phyloP scores from a whole-genome alignment of 2,888 invertebrate genomes.

The Thereva nobilitata region DNA sequence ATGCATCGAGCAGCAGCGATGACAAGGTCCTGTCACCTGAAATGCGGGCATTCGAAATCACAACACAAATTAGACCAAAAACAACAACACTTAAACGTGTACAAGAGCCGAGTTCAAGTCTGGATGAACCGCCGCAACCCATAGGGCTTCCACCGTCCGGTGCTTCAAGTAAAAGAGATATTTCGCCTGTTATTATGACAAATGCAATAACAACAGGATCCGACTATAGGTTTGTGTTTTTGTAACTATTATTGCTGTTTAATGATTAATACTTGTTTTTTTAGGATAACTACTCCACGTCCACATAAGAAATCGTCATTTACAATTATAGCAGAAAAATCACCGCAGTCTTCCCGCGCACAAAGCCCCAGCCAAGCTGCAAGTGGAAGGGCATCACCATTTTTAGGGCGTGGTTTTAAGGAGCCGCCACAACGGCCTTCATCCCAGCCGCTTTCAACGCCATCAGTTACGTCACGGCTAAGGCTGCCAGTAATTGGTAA shows the following conservation, averaged over 20 bases:
- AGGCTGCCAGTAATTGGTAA: constrained; percentile 46
- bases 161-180: constrained; percentile 44
- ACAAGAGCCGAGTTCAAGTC: background rate
- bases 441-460: constrained; percentile 44
- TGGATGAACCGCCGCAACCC: constrained; percentile 1
- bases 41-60: constrained; percentile 11
- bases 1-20: constrained; percentile 54
- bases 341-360: constrained; percentile 61
- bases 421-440: constrained; percentile 38
- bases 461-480: constrained; percentile 42
- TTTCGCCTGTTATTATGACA: constrained; percentile 55
- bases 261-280: background rate
- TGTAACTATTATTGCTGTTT: background rate
- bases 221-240: constrained; percentile 51
- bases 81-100: background rate
- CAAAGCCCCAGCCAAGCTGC: constrained; percentile 58
- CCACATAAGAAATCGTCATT: constrained; percentile 70
- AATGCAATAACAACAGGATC: constrained; percentile 55
- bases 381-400: constrained; percentile 64
- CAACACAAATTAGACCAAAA: constrained; percentile 13
- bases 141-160: constrained; percentile 38
- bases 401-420: constrained; percentile 64
- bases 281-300: constrained; percentile 57
- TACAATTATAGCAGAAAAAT: constrained; percentile 67
- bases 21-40: constrained; percentile 48